A percentile compares a stretch with the other conserved stretches of the same genome.
Evolutionary conservation across 2,113 vertebrate species (phyloP).

Genomic region (Oreochromis niloticus): DNA sequence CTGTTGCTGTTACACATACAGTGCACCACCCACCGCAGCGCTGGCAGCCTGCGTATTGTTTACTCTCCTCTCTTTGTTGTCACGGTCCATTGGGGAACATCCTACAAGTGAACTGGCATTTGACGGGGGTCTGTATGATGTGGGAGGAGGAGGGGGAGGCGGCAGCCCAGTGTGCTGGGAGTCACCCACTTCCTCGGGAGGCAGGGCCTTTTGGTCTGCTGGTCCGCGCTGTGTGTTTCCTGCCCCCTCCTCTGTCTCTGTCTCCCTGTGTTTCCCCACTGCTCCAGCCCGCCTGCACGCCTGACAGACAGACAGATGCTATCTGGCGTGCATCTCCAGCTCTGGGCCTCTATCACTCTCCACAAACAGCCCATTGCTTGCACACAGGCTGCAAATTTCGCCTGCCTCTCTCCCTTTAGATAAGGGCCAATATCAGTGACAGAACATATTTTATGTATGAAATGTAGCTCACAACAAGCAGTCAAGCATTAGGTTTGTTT

Average conservation of each 20-base stretch:
- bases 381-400: constrained; percentile 81
- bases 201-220: constrained; percentile 43
- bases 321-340: constrained; percentile 82
- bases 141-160: constrained; percentile 5
- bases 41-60: constrained; percentile 39
- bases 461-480: constrained; percentile 90
- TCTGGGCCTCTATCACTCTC: constrained; percentile 80
- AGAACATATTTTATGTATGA: constrained; percentile 99
- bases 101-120: constrained; percentile 63
- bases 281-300: constrained; percentile 64
- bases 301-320: constrained; percentile 80
- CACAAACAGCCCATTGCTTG: constrained; percentile 84
- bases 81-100: constrained; percentile 45
- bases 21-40: background rate
- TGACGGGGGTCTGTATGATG: constrained; percentile 46
- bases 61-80: constrained; percentile 49
- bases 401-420: constrained; percentile 90
- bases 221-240: constrained; percentile 12
- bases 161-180: constrained; percentile 29
- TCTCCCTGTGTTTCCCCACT: constrained; percentile 42
- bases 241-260: constrained; percentile 12
- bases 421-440: constrained; percentile 92
- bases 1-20: background rate
- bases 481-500: constrained; percentile 96
- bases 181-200: constrained; percentile 59